Evolutionary conservation across 1,140 invertebrate species (phyloP).

Genomic region (Holcopasites calliopsidis): DNA sequence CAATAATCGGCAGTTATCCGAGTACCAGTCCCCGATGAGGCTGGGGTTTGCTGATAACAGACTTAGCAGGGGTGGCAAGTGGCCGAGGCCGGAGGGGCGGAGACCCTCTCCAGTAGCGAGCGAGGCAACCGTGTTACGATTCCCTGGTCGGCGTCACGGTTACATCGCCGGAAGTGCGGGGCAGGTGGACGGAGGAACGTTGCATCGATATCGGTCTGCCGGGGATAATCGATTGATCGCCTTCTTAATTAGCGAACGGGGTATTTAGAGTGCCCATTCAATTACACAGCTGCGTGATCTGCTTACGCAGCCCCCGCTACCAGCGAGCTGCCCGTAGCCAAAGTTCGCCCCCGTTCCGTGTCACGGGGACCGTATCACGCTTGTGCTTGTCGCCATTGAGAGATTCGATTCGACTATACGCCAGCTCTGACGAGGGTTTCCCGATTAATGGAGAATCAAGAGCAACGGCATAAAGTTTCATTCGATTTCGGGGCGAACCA

Average conservation of each 20-base stretch:
- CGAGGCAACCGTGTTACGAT: conserved; percentile 48
- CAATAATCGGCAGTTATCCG: conserved; percentile 71
- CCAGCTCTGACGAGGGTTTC: conserved; percentile 7
- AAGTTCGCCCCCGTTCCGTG: conserved; percentile 8
- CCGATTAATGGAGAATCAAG: conserved; percentile 19
- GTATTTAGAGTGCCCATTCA: conserved; percentile 67
- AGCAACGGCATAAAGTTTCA: not conserved
- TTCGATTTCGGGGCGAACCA: not conserved
- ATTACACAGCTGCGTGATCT: conserved; percentile 72
- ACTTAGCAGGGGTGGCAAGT: conserved; percentile 66
- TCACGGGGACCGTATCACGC: conserved; percentile 4
- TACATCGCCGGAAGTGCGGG: conserved; percentile 39
- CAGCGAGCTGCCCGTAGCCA: not conserved
- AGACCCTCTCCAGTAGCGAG: conserved; percentile 44
- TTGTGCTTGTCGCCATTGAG: conserved; percentile 13
- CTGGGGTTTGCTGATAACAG: conserved; percentile 72
- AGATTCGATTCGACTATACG: conserved; percentile 19
- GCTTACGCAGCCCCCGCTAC: conserved; percentile 51
- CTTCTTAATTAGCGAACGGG: conserved; percentile 68
- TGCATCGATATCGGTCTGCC: conserved; percentile 57
- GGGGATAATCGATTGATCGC: conserved; percentile 72
- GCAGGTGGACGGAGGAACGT: conserved; percentile 33
- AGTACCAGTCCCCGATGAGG: conserved; percentile 51
- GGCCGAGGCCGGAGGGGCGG: not conserved
- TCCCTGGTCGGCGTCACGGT: conserved; percentile 59